Evolutionary conservation across 2,113 vertebrate genomes (phyloP), one percentile per base, ranked within the genome.

Genomic region (Eudyptes chrysolophus): DNA sequence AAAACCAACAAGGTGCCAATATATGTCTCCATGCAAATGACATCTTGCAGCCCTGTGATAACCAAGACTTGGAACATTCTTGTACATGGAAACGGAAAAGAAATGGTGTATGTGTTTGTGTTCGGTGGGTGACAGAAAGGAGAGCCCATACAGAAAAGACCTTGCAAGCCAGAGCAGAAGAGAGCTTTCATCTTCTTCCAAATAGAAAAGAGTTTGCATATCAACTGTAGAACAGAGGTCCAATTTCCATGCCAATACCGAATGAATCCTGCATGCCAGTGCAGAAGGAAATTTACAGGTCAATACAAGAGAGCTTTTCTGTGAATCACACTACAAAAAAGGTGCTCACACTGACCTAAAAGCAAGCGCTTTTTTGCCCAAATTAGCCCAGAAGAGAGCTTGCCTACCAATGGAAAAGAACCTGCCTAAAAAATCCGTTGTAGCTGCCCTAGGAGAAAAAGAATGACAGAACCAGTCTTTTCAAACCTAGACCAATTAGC

Each of bases 161-260:
- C 65, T 87, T 58, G 40, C 49, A 85, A 87, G 72, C 80, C 92
- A 82, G 80, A 92, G 80, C 60, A 78, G 79, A 83, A 94, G 70
- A 77, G 42, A 94, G 71, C 87, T 96, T 97, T 97, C 94, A 95
- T 96, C 88, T 92, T 90, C 71, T 84, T 96, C 95, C 96, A 95
- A 91, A 92, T 12, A 79, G 89, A 90, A 84, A 68, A 92, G 77
- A 60, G 64, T 93, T 83, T 95, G 93, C 94, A 89, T 97, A 97
- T 97, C 94, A 96, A 90, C 89, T 64, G 84, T 68, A 90, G 78
- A 96, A 93, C 96, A 97, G 96, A 93, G 94, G 71, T 85, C 34
- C 78, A 42, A 90, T 93, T 96, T 94, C 82, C 66, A 32, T 95
- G 93, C 93, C 96, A 93, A 29, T 92, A 81, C 62, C 71, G 93